phyloP scores from a whole-genome alignment of 2,113 vertebrate species.

The Heterocephalus glaber region DNA sequence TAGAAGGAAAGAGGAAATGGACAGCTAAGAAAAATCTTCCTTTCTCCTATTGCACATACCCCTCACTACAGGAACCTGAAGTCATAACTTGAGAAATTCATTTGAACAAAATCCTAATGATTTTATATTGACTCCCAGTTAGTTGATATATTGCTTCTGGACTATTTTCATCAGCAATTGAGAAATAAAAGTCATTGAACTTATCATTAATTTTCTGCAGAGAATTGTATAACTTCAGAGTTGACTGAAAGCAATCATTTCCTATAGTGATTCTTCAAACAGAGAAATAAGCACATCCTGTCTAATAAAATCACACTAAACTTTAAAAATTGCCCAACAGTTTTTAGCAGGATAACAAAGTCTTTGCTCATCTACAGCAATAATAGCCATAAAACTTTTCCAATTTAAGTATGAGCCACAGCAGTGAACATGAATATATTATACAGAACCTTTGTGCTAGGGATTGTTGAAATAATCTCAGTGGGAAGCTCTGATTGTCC shows the following conservation, averaged over 20 bases:
- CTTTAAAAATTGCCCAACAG: background rate
- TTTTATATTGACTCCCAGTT: background rate
- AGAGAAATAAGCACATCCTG: background rate
- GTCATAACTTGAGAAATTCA: background rate
- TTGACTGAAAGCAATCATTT: slow-evolving; percentile 60
- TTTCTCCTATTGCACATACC: background rate
- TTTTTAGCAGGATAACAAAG: background rate
- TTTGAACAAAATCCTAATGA: slow-evolving; percentile 29
- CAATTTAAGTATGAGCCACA: background rate
- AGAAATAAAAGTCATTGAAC: slow-evolving; percentile 6
- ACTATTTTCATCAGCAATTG: slow-evolving; percentile 42
- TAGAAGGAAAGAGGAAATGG: slow-evolving; percentile 26
- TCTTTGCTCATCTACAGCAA: background rate
- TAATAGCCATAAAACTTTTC: background rate
- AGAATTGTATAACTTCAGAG: slow-evolving; percentile 6
- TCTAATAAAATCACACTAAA: slow-evolving; percentile 39
- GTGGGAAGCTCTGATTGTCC: background rate
- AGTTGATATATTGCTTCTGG: background rate
- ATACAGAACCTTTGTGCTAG: background rate
- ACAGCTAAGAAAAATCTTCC: background rate
- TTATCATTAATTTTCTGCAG: slow-evolving; percentile 48
- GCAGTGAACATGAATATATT: background rate
- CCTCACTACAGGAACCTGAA: slow-evolving; percentile 1
- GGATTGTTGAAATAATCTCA: background rate
- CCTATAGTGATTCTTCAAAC: slow-evolving; percentile 49